Conservation (phyloP, 1,140 invertebrate species). For the Diprion similis region DNA sequence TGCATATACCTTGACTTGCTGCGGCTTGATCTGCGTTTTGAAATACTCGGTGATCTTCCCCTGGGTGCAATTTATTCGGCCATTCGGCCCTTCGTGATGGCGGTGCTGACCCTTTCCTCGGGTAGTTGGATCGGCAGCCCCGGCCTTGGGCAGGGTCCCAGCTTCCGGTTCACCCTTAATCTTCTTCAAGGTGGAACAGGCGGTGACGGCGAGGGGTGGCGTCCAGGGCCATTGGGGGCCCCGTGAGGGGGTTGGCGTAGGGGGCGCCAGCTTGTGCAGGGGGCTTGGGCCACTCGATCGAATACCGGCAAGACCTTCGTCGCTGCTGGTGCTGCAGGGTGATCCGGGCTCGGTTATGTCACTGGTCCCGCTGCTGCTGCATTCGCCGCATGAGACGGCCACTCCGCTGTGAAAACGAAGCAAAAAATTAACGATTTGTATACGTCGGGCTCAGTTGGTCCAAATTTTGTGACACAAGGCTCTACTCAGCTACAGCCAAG, state of each 20-base stretch:
- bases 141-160: constrained; percentile 46
- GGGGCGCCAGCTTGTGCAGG: constrained; percentile 56
- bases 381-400: constrained; percentile 72
- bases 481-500: too few species aligned
- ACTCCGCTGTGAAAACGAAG: constrained; percentile 70
- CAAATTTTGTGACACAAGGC: neutral
- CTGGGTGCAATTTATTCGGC: constrained; percentile 49
- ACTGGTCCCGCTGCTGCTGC: constrained; percentile 72
- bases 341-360: constrained; percentile 83
- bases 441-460: neutral
- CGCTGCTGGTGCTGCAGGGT: constrained; percentile 72
- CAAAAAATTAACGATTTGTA: constrained; percentile 18
- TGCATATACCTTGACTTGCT: constrained; percentile 52
- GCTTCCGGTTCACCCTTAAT: constrained; percentile 56
- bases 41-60: constrained; percentile 84
- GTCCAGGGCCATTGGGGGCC: constrained; percentile 61
- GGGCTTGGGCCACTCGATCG: constrained; percentile 59
- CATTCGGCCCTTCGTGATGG: constrained; percentile 25
- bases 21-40: constrained; percentile 78
- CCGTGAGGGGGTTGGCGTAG: constrained; percentile 57
- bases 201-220: constrained; percentile 54
- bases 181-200: constrained; percentile 56
- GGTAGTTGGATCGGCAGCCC: constrained; percentile 46
- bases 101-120: constrained; percentile 37
- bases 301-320: constrained; percentile 53